Conservation (phyloP, 2,888 invertebrate species). For the Rhagium mordax region DNA sequence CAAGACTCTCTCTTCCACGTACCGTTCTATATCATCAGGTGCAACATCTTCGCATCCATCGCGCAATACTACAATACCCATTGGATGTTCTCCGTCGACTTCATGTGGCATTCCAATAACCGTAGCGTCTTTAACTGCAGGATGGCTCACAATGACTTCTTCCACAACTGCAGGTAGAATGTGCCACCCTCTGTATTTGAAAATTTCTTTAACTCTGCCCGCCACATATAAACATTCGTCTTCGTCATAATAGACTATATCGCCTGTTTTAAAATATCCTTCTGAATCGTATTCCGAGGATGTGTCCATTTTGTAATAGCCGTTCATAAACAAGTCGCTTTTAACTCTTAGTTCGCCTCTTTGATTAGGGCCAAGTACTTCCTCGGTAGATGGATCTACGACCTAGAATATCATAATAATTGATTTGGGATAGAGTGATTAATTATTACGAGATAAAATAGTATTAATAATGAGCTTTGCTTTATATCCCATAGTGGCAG, state of each 20-base stretch:
- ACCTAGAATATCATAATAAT: constrained; percentile 45
- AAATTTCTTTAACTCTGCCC: constrained; percentile 70
- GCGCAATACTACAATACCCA: constrained; percentile 44
- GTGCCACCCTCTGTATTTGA: constrained; percentile 71
- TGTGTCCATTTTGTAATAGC: constrained; percentile 69
- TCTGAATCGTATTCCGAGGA: constrained; percentile 66
- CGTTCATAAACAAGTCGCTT: constrained; percentile 64
- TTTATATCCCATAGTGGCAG: too few species aligned
- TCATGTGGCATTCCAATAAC: constrained; percentile 78
- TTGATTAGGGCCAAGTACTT: constrained; percentile 63
- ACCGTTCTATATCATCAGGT: constrained; percentile 66
- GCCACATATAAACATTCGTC: constrained; percentile 69
- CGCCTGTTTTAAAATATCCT: constrained; percentile 71
- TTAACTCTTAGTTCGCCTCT: constrained; percentile 72
- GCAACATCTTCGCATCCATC: constrained; percentile 57
- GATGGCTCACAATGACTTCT: constrained; percentile 54
- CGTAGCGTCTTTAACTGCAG: too few species aligned
- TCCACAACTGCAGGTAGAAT: constrained; percentile 64
- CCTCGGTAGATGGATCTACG: constrained; percentile 54
- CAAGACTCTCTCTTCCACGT: constrained; percentile 34
- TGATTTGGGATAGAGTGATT: too few species aligned
- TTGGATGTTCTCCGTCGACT: constrained; percentile 80
- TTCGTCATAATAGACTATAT: constrained; percentile 71
- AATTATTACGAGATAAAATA: too few species aligned
- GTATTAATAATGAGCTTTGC: too few species aligned